Evolutionary conservation across 2,888 invertebrate genomes (phyloP).

Genomic region (Strigamia transsilvanica): DNA sequence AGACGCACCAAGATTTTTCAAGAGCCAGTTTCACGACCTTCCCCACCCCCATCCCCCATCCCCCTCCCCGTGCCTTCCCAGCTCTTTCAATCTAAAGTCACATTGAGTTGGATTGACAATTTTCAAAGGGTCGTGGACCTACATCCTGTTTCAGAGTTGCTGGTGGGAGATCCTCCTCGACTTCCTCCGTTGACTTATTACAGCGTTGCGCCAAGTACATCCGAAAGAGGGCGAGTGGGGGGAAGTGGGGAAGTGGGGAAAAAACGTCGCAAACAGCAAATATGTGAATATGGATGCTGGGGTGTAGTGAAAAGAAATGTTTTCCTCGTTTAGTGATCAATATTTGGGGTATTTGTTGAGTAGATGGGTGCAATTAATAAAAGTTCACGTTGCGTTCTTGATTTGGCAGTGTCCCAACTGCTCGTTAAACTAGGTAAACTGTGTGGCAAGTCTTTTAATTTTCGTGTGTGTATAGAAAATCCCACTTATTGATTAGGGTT

Average conservation of each 20-base stretch:
- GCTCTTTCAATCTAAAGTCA: conserved; percentile 26
- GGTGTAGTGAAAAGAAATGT: background rate
- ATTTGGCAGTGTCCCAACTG: background rate
- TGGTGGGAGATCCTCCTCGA: conserved; percentile 9
- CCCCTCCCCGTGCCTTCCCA: background rate
- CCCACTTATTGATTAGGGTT: background rate
- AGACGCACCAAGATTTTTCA: conserved; percentile 33
- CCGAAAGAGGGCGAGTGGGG: background rate
- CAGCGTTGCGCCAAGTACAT: background rate
- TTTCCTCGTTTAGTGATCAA: too few species aligned
- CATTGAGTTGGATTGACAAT: conserved; percentile 42
- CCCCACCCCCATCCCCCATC: too few species aligned
- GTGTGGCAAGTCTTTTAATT: conserved; percentile 5
- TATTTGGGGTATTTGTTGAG: too few species aligned
- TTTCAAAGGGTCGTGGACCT: conserved; percentile 27
- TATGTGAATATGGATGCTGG: conserved; percentile 2
- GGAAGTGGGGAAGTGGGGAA: background rate
- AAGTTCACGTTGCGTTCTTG: background rate
- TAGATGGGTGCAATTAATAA: too few species aligned
- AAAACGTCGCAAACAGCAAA: background rate
- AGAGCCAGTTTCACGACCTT: background rate
- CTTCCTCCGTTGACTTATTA: conserved; percentile 32
- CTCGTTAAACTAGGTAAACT: conserved; percentile 14
- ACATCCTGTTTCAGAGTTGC: conserved; percentile 39
- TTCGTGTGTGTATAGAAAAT: background rate